These are phyloP conservation scores for Serrognathus titanus DNA, from an alignment of 2,888 invertebrate species.

Conservation along the genomic window DNA sequence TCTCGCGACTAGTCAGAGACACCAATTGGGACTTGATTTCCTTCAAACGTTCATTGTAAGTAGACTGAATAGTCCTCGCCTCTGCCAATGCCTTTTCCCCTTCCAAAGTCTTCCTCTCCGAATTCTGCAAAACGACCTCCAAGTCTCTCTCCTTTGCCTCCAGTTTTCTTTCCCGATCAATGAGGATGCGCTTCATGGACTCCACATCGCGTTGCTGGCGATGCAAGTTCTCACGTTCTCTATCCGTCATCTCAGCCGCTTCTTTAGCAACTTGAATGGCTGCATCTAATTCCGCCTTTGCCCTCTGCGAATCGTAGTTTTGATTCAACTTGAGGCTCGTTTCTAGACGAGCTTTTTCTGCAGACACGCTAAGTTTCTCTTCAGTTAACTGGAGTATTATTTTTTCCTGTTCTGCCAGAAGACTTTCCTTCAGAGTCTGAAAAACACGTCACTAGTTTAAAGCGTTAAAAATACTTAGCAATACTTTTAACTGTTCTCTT, in stretches of 20 bases:
- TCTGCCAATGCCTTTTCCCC: slow-evolving; percentile 52
- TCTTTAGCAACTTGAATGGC: slow-evolving; percentile 47
- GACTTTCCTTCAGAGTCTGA: slow-evolving; percentile 55
- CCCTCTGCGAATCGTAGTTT: slow-evolving; percentile 41
- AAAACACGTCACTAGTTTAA: slow-evolving; percentile 28
- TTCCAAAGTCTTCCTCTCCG: slow-evolving; percentile 56
- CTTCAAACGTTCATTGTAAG: slow-evolving; percentile 57
- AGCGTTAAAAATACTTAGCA: slow-evolving; percentile 4
- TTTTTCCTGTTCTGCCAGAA: slow-evolving; percentile 58
- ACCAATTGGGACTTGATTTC: slow-evolving; percentile 58
- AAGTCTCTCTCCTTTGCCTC: slow-evolving; percentile 40
- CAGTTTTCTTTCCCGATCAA: slow-evolving; percentile 37
- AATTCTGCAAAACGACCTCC: slow-evolving; percentile 38
- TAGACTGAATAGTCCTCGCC: slow-evolving; percentile 44
- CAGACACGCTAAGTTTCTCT: slow-evolving; percentile 52
- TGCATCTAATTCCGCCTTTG: slow-evolving; percentile 45
- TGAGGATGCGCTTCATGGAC: slow-evolving; percentile 36
- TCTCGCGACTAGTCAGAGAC: slow-evolving; percentile 56
- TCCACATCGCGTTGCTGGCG: slow-evolving; percentile 42
- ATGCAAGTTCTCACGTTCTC: slow-evolving; percentile 41
- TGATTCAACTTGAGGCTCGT: slow-evolving; percentile 40
- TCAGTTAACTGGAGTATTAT: slow-evolving; percentile 58
- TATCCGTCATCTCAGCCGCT: slow-evolving; percentile 42
- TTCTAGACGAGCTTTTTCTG: slow-evolving; percentile 44
- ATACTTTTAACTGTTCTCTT: slow-evolving; percentile 59